Conservation (phyloP, 2,888 invertebrate species). For the Apamea crenata region DNA sequence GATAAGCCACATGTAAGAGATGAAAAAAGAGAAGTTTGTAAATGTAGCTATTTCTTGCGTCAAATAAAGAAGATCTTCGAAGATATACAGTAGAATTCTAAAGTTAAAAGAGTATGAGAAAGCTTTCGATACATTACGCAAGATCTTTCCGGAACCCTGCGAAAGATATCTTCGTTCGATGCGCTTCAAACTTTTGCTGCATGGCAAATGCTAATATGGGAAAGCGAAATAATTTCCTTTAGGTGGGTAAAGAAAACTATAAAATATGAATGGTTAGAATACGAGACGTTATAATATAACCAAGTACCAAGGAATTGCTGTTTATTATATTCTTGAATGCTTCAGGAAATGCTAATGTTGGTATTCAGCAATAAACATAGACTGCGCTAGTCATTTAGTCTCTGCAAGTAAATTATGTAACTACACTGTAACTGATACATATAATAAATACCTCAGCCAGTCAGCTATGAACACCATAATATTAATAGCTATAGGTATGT, state of each 20-base stretch:
- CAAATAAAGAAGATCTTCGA: background rate
- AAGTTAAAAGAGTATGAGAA: background rate
- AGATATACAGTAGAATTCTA: background rate
- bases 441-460: conserved; percentile 31
- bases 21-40: conserved; percentile 2
- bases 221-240: background rate
- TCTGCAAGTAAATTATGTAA: conserved; percentile 43
- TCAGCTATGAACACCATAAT: conserved; percentile 11
- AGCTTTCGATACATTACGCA: conserved; percentile 1
- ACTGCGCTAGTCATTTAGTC: conserved; percentile 17
- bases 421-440: conserved; percentile 41
- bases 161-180: background rate
- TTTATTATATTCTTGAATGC: conserved; percentile 22
- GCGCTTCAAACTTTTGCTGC: background rate
- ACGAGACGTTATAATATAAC: conserved; percentile 5
- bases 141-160: background rate
- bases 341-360: conserved; percentile 44
- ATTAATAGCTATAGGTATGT: conserved; percentile 12
- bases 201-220: background rate
- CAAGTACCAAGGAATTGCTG: background rate
- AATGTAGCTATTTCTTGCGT: background rate
- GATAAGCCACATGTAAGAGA: background rate
- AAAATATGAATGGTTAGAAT: background rate
- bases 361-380: conserved; percentile 39
- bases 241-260: background rate